Evolutionary conservation across 2,888 invertebrate genomes (phyloP).

Genomic region (Phortica magna): DNA sequence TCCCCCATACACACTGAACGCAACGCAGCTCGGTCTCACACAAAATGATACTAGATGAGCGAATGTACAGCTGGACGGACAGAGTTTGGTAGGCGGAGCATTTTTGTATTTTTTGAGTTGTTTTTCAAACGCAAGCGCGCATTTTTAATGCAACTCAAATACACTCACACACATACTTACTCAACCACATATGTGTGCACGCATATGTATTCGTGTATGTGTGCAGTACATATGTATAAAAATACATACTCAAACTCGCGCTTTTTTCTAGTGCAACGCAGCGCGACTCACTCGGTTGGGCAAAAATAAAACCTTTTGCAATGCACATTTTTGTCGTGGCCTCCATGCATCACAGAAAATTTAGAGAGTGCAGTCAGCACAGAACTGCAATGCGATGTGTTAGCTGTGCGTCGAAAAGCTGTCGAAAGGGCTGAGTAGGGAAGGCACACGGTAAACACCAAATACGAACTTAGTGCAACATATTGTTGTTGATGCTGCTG

Average conservation of each 20-base stretch:
- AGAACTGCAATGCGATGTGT: conserved; percentile 26
- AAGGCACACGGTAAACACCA: conserved; percentile 35
- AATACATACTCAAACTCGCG: conserved; percentile 16
- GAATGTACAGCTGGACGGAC: not conserved
- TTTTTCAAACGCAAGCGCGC: conserved; percentile 77
- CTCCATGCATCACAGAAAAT: not conserved
- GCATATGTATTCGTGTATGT: conserved; percentile 28
- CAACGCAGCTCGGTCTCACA: not conserved
- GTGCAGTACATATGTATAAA: not conserved
- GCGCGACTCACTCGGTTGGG: not conserved
- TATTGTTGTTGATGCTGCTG: not conserved
- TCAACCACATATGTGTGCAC: conserved; percentile 23
- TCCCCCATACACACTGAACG: not conserved
- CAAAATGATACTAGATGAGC: not conserved
- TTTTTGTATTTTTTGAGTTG: conserved; percentile 72
- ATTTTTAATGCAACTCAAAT: conserved; percentile 70
- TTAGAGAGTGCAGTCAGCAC: not conserved
- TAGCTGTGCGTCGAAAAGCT: conserved; percentile 8
- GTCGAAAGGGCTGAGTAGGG: conserved; percentile 41
- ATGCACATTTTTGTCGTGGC: not conserved
- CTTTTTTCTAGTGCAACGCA: conserved; percentile 9
- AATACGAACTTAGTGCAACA: conserved; percentile 61
- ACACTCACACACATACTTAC: conserved; percentile 35
- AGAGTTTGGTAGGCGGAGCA: conserved; percentile 71
- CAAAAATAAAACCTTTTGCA: not conserved